Evolutionary conservation across 2,888 invertebrate species (phyloP).

Genomic region (Eupithecia exiguata): DNA sequence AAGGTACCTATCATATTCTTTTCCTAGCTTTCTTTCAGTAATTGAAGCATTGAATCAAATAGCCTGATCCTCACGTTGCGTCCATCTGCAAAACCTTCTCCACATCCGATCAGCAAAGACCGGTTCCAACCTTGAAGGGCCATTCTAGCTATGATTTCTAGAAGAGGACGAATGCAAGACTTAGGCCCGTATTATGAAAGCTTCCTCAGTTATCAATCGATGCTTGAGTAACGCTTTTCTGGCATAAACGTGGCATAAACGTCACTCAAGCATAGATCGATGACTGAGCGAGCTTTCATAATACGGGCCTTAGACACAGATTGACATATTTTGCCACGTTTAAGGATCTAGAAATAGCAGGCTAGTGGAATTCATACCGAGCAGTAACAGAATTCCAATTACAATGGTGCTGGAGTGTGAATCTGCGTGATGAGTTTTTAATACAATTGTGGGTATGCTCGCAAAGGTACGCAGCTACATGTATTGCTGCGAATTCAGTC

Average conservation of each 20-base stretch:
- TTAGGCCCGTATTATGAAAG: no score
- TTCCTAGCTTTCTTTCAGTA: neutral
- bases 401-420: conserved; percentile 12
- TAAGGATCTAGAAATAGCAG: neutral
- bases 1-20: neutral
- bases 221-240: no score
- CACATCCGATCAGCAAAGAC: neutral
- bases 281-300: no score
- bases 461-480: neutral
- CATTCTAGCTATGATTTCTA: neutral
- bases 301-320: no score
- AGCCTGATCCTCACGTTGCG: neutral
- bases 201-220: no score
- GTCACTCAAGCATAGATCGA: no score
- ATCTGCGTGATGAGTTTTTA: conserved; percentile 23
- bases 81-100: neutral
- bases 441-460: conserved; percentile 11
- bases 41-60: neutral
- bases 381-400: conserved; percentile 19
- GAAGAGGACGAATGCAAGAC: neutral
- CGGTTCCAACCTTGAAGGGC: neutral
- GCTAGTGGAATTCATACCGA: neutral
- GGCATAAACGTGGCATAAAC: no score
- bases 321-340: neutral
- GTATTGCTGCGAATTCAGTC: neutral